Conservation (phyloP, 2,888 invertebrate genomes). For the Opisthograptis luteolata region DNA sequence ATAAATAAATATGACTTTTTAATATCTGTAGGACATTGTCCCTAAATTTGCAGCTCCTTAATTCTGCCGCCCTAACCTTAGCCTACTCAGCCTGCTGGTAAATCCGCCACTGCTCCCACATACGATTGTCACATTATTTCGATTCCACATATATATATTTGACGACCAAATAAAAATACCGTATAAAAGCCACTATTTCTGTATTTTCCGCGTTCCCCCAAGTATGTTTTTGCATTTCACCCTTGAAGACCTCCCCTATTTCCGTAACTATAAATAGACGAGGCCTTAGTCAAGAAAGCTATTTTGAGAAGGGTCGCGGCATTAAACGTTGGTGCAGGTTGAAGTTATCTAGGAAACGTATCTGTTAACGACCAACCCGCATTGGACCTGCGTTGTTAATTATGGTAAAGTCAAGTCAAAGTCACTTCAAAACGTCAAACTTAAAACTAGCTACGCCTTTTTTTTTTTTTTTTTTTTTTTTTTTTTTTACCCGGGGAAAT, state of each 20-base stretch:
- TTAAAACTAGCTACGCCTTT: no score
- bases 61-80: no score
- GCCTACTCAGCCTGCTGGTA: no score
- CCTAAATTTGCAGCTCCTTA: no score
- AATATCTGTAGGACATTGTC: no score
- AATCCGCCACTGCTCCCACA: conserved; percentile 5
- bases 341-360: conserved; percentile 2
- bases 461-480: no score
- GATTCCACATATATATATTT: conserved; percentile 12
- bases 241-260: conserved; percentile 22
- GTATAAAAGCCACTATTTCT: conserved; percentile 15
- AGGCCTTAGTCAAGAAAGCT: conserved; percentile 19
- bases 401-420: no score
- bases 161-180: conserved; percentile 18
- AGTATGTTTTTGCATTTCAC: conserved; percentile 28
- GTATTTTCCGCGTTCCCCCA: neutral
- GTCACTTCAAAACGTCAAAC: no score
- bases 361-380: no score
- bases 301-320: conserved; percentile 30
- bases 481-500: no score
- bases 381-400: no score
- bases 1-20: no score
- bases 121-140: conserved; percentile 6
- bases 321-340: conserved; percentile 9
- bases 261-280: conserved; percentile 33